These are phyloP conservation scores for Cerceris rybyensis DNA, from an alignment of 2,888 invertebrate genomes.

Conservation along the genomic window DNA sequence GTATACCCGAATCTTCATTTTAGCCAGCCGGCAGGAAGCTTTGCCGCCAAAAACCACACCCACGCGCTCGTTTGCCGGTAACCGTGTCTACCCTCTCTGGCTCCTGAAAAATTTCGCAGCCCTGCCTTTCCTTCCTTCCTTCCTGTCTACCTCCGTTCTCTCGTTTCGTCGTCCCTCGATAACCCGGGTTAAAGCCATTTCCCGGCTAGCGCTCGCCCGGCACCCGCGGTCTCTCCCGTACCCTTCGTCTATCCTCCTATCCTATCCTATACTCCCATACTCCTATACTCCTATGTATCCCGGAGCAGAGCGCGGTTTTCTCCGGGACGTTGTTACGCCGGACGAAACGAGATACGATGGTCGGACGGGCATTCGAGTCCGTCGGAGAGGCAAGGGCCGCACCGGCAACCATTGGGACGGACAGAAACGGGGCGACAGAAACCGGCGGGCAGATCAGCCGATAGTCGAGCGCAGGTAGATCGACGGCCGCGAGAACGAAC, in stretches of 20 bases:
- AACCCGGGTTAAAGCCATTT: constrained; percentile 69
- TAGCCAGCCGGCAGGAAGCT: constrained; percentile 29
- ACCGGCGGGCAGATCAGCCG: too few relatives aligned
- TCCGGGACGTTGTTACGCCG: constrained; percentile 57
- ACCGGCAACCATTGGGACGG: too few relatives aligned
- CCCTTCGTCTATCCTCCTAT: constrained; percentile 35
- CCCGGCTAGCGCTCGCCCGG: constrained; percentile 68
- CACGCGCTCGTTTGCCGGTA: constrained; percentile 43
- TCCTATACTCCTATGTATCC: constrained; percentile 13
- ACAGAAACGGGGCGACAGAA: too few relatives aligned
- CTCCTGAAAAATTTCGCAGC: constrained; percentile 68
- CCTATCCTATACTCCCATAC: too few relatives aligned
- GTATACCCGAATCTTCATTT: constrained; percentile 20
- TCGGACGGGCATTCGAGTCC: too few relatives aligned
- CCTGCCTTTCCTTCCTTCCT: constrained; percentile 28
- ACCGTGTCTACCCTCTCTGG: constrained; percentile 38
- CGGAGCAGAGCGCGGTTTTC: constrained; percentile 53
- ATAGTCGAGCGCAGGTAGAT: too few relatives aligned
- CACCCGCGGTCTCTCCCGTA: constrained; percentile 61
- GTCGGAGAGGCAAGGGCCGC: too few relatives aligned
- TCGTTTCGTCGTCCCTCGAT: constrained; percentile 57
- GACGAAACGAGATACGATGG: constrained; percentile 16
- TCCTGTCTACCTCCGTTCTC: constrained; percentile 23
- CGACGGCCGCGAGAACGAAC: too few relatives aligned
- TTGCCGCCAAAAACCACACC: constrained; percentile 65